A percentile compares a stretch with the other conserved stretches of the same genome.
phyloP scores from a whole-genome alignment of 1,140 invertebrate species.

The Drosophila sucinea region DNA sequence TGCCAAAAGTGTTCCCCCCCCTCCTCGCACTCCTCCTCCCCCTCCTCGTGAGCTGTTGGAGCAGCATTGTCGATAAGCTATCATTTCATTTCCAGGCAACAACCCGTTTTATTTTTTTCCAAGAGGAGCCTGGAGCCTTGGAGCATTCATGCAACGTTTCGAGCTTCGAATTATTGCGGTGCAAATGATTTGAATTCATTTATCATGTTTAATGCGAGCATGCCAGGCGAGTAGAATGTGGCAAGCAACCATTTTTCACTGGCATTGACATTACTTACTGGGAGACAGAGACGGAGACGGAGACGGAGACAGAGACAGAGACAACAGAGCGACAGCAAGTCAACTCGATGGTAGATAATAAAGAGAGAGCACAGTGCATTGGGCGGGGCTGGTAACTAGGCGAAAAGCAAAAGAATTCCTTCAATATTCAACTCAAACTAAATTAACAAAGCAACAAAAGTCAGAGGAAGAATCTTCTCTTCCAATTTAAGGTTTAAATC shows the following conservation, averaged over 20 bases:
- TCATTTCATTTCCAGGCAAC: constrained; percentile 70
- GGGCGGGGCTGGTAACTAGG: neutral
- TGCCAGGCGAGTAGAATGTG: constrained; percentile 48
- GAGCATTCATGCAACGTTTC: constrained; percentile 18
- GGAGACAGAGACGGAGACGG: constrained; percentile 16
- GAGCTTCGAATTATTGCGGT: constrained; percentile 64
- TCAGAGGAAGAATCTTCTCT: too few relatives aligned
- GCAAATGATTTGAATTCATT: constrained; percentile 78
- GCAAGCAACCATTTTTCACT: constrained; percentile 65
- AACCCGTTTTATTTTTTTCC: constrained; percentile 41
- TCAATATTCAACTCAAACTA: neutral
- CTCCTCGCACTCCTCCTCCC: constrained; percentile 20
- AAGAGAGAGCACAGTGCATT: constrained; percentile 5
- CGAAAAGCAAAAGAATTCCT: neutral
- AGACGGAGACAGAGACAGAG: constrained; percentile 9
- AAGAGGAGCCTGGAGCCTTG: neutral
- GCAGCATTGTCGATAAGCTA: constrained; percentile 67
- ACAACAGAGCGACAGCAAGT: constrained; percentile 18
- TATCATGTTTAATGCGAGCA: constrained; percentile 71
- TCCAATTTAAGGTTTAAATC: too few relatives aligned
- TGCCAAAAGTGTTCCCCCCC: constrained; percentile 51
- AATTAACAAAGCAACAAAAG: neutral
- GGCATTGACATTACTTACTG: constrained; percentile 45
- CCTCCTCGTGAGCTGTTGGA: constrained; percentile 16
- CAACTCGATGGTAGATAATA: constrained; percentile 7